Percentiles rank a stretch among this genome's conserved stretches.
Conservation (phyloP, 2,888 invertebrate genomes). For the Torymus auratus region DNA sequence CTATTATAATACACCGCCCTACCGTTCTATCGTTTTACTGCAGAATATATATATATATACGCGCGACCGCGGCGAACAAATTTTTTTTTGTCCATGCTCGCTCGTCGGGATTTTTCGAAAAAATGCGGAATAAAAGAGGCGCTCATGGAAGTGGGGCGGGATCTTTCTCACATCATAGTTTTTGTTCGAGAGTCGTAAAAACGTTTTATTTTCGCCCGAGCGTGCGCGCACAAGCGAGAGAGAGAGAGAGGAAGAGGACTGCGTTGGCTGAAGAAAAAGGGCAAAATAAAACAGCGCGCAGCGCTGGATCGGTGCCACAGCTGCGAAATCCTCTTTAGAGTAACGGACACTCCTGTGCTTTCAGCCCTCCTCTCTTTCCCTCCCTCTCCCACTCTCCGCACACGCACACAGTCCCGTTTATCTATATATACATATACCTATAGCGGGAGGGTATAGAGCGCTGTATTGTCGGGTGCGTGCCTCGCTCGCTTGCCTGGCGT, state of each 20-base stretch:
- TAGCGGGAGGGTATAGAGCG: neutral
- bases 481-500: neutral
- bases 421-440: neutral
- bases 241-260: no score
- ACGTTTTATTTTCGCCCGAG: slow-evolving; percentile 29
- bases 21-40: no score
- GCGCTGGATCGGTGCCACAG: slow-evolving; percentile 50
- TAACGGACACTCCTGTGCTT: slow-evolving; percentile 43
- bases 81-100: no score
- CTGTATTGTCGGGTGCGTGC: neutral
- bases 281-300: slow-evolving; percentile 28
- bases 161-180: slow-evolving; percentile 26
- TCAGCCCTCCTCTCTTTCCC: neutral
- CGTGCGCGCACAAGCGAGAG: neutral
- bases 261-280: neutral
- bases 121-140: neutral
- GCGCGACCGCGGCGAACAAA: no score
- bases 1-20: no score
- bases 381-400: no score
- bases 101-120: neutral
- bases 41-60: no score
- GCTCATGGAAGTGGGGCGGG: neutral
- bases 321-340: slow-evolving; percentile 50
- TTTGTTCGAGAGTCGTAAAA: slow-evolving; percentile 44
- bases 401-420: neutral